These are phyloP conservation scores for Oncorhynchus masou DNA, from an alignment of 2,113 vertebrate species.

Conservation along the genomic window DNA sequence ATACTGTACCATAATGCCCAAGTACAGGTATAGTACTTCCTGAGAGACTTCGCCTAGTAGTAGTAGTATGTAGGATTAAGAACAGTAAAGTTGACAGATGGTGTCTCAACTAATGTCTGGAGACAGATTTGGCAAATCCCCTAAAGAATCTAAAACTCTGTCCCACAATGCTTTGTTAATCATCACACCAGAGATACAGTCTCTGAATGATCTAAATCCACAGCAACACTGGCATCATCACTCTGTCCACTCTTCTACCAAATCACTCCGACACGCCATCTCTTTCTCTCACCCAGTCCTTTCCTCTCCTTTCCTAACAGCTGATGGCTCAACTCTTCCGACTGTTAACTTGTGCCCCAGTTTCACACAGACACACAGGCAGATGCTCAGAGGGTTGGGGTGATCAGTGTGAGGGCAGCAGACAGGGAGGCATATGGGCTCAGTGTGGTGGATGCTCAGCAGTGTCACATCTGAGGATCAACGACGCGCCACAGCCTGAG, in stretches of 20 bases:
- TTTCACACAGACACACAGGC: constrained; percentile 16
- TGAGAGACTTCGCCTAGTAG: too few relatives aligned
- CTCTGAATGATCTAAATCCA: constrained; percentile 1
- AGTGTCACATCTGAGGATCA: constrained; percentile 1
- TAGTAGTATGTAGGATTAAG: not conserved
- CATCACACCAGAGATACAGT: not conserved
- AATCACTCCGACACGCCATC: too few relatives aligned
- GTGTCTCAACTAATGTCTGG: not conserved
- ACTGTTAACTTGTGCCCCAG: not conserved
- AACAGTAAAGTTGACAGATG: not conserved
- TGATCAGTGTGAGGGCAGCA: constrained; percentile 20
- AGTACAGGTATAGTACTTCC: too few relatives aligned
- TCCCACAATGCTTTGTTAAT: too few relatives aligned
- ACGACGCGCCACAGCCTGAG: not conserved
- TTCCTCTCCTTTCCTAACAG: not conserved
- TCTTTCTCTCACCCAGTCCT: too few relatives aligned
- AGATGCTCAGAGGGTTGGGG: not conserved
- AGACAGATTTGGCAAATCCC: not conserved
- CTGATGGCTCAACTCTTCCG: not conserved
- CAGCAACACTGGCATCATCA: constrained; percentile 1
- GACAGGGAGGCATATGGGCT: constrained; percentile 6
- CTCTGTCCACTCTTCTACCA: not conserved
- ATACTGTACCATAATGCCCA: too few relatives aligned
- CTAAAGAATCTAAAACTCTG: not conserved
- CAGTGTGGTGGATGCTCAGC: constrained; percentile 12